Conservation (phyloP, 2,888 invertebrate genomes). For the Apotomis turbidana region DNA sequence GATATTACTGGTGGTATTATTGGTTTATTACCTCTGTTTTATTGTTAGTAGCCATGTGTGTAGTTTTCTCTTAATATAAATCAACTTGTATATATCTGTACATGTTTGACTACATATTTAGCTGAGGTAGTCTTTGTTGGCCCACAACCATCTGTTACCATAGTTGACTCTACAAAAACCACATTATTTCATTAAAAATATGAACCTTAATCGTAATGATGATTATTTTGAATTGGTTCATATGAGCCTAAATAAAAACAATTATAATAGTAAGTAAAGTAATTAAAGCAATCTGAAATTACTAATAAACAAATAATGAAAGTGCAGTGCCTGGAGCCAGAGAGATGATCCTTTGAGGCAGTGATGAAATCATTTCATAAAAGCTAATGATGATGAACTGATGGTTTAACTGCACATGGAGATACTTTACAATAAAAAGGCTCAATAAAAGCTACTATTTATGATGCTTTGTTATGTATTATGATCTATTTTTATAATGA, state of each 20-base stretch:
- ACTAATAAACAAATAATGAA: background rate
- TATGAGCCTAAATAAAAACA: background rate
- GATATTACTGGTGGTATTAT: background rate
- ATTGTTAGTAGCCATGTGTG: slow-evolving; percentile 19
- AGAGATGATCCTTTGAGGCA: background rate
- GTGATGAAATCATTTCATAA: too few relatives aligned
- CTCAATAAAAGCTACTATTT: too few relatives aligned
- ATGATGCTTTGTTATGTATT: too few relatives aligned
- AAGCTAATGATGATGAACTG: too few relatives aligned
- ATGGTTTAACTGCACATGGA: too few relatives aligned
- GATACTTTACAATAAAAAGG: too few relatives aligned
- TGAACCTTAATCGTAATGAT: slow-evolving; percentile 14
- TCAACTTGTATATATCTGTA: slow-evolving; percentile 14
- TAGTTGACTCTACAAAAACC: slow-evolving; percentile 33
- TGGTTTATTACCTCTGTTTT: slow-evolving; percentile 16
- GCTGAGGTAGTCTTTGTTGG: slow-evolving; percentile 1
- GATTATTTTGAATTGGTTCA: background rate
- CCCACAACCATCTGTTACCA: slow-evolving; percentile 25
- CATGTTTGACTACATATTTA: slow-evolving; percentile 15
- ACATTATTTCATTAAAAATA: slow-evolving; percentile 8
- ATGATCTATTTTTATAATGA: too few relatives aligned
- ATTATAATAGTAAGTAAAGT: background rate
- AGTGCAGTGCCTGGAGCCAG: background rate
- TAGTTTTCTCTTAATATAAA: slow-evolving; percentile 8
- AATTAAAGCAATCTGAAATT: background rate